Evolutionary conservation across 2,113 vertebrate genomes (phyloP), one percentile per base, ranked within the genome.

Genomic region (Elachura formosa): DNA sequence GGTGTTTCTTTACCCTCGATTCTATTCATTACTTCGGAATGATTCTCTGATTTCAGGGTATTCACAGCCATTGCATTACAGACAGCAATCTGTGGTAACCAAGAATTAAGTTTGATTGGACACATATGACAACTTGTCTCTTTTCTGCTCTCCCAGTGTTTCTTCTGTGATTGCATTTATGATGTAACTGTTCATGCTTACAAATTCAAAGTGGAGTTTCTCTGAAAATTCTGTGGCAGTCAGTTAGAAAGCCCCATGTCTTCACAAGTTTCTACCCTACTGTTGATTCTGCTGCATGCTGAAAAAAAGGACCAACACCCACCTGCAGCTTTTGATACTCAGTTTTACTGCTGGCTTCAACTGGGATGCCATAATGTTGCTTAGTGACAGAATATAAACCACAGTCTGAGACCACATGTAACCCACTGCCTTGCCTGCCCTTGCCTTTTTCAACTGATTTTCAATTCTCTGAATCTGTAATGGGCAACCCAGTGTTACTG

Each of bases 11-110:
- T 10, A 29, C 29, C 13, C 26, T 59, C 5, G 1, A 28, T 51
- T 89, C 93, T 87, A 64, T 69, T 83, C 55, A 63, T 33, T 81
- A 31, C 61, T 90, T 95, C n/a, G 51, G 84, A 96, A 83, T 34
- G 15, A 59, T 87, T 76, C 62, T 76, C 36, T 87, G 81, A 72
- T 83, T 94, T 68, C 38, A 93, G 59, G 43, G 34, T 1, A 3
- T 77, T 97, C 59, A 58, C 45, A 79, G 66, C 13, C 54, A 40
- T 74, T 51, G 82, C 51, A 73, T 93, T 73, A 71, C 38, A 85
- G 62, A 79, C 36, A 82, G 41, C 24, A 76, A 64, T 51, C 59
- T 76, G 6, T 40, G 26, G 93, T 63, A 87, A 43, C 46, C 71
- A 85, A 83, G 71, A 87, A 94, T 87, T 66, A 73, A 62, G 40